These are phyloP conservation scores for Meriones unguiculatus DNA, from an alignment of 2,113 vertebrate species.

Conservation along the genomic window DNA sequence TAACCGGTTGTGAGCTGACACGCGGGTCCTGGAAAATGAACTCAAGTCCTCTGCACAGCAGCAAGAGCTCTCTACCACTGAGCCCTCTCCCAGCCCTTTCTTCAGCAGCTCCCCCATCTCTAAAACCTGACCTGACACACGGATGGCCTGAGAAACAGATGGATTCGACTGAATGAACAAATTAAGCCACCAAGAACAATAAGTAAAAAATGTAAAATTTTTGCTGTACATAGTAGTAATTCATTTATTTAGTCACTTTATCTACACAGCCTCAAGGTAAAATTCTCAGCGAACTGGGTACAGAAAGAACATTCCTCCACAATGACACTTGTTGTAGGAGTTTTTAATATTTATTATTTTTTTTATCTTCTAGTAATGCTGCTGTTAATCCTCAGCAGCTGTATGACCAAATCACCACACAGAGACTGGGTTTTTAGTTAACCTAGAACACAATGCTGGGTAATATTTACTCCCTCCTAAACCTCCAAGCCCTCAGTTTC, in stretches of 20 bases:
- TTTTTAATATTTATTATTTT: too few relatives aligned
- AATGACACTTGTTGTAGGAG: background rate
- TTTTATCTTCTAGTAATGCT: too few relatives aligned
- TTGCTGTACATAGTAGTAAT: background rate
- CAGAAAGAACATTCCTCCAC: background rate
- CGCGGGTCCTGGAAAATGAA: background rate
- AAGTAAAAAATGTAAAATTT: background rate
- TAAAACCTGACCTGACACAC: background rate
- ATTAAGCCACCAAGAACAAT: background rate
- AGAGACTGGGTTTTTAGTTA: too few relatives aligned
- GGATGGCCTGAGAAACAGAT: background rate
- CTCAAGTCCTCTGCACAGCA: background rate
- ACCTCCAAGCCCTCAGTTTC: too few relatives aligned
- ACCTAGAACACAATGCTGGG: too few relatives aligned
- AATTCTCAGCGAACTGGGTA: background rate
- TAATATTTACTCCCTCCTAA: too few relatives aligned
- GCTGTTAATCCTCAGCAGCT: too few relatives aligned
- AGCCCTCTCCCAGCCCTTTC: background rate
- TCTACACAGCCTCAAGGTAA: background rate
- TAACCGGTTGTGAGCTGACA: too few relatives aligned
- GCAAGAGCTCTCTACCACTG: background rate
- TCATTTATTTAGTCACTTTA: conserved; percentile 12
- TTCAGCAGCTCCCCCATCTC: background rate
- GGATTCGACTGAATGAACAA: background rate
- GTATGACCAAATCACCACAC: too few relatives aligned